Evolutionary conservation across 2,888 invertebrate species (phyloP), one percentile per base, ranked within the genome.

Genomic region (Falcaria lacertinaria): DNA sequence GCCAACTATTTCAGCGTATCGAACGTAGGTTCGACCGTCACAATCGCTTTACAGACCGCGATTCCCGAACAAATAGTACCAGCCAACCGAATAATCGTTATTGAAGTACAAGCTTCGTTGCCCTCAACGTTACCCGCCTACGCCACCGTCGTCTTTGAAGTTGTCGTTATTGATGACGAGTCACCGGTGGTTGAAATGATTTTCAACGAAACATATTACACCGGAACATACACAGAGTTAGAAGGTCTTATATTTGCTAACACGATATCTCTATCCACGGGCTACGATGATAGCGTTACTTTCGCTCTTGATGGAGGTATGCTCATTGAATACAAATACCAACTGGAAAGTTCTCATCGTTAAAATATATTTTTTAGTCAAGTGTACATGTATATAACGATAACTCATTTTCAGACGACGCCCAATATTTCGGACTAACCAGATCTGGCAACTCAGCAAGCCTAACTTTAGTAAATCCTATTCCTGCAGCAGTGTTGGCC

Each of bases 101-200:
- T 71, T 0, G 57, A 63, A 17, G 41, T 74, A 34, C 52, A 57
- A 52, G 72, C 73, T 2, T 37, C 60, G 4, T 56, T 58, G n/a
- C 52, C 55, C 0, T 42, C 48, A 36, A 38, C 64, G 14, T 5
- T 54, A 11, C 35, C 66, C 7, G 65, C 68, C 6, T 48, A 46
- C 35, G 62, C 74, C 13, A 57, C 64, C n/a, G 43, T 71, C 16
- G 59, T 71, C 19, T 33, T 72, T n/a, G 50, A 60, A 42, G 38
- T 58, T 16, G 7, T 25, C 2, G 22, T 48, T 1, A 41, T 19
- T 7, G 45, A 55, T 0, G 49, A 51, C 1, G 6, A 2, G 6
- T 11, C 36, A 7, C 1, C 22, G 2, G 22, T 6, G 32, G 42
- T 17, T 52, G 63, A 57, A 50, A 62, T 61, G 47, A 50, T 32